These are phyloP conservation scores for Tangachromis dhanisi DNA, from an alignment of 2,113 vertebrate species.

Conservation along the genomic window DNA sequence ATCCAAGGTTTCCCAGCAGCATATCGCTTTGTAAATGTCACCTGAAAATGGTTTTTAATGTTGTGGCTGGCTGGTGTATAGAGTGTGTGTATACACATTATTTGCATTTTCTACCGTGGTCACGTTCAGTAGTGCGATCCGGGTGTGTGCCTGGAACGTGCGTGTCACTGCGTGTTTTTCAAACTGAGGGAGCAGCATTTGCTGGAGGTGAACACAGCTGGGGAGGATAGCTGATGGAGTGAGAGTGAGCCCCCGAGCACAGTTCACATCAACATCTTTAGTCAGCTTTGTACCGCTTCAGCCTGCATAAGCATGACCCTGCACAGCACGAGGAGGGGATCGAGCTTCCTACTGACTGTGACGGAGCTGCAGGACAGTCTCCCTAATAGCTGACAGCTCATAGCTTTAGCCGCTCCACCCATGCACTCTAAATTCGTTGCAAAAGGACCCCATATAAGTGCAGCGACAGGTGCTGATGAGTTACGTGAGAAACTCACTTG, in stretches of 20 bases:
- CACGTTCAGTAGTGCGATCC: neutral
- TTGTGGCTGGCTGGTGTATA: neutral
- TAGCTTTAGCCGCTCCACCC: neutral
- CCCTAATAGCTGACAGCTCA: neutral
- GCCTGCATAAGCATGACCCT: neutral
- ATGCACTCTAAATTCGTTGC: neutral
- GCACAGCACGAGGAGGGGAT: neutral
- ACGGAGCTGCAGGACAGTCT: neutral
- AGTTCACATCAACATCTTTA: conserved; percentile 26
- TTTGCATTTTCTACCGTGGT: neutral
- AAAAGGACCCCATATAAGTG: neutral
- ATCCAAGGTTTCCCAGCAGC: neutral
- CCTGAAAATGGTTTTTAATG: neutral
- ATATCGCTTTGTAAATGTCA: neutral
- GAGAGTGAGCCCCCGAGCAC: conserved; percentile 14
- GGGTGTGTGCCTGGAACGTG: neutral
- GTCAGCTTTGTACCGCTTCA: neutral
- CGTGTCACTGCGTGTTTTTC: neutral
- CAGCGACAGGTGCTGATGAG: neutral
- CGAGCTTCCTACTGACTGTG: neutral
- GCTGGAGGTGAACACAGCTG: conserved; percentile 9
- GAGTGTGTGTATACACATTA: neutral
- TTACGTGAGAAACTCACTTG: neutral
- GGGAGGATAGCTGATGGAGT: conserved; percentile 1
- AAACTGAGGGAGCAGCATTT: neutral